Base-by-base conservation (phyloP, 2,797 vertebrate species). In the Parauchenoglanis punctatus region DNA sequence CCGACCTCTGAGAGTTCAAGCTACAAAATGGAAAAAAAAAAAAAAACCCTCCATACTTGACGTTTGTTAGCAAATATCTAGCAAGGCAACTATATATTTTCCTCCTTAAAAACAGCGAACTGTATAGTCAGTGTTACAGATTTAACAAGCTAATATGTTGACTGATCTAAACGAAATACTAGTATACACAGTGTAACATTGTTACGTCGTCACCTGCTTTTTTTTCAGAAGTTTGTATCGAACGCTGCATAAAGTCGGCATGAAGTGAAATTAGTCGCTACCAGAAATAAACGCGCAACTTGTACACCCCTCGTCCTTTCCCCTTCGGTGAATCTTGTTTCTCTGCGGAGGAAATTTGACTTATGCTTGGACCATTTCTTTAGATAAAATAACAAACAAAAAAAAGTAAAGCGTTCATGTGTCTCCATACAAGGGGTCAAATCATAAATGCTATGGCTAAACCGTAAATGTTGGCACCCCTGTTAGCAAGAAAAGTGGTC, bases 401-500 rank as follows among this genome's bases (percentile, higher is more conserved):
- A 49, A 40, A 40, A 40, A 40, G 10, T 49, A 49, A 59, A 61
- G 35, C 12, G 59, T 83, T 78, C 44, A 46, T n/a, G 13, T 28
- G 0, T 49, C 13, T 46, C 8, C 5, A 7, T 15, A 44, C 1
- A n/a, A 63, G 3, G 18, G 58, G 5, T 28, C 40, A 65, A n/a
- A 82, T 49, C 7, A 0, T 6, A 67, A 68, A 23, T 15, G 49
- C 46, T 25, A 31, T 83, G 20, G 18, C 81, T 17, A n/a, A 65
- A 65, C 40, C 7, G 6, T 70, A 56, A 70, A 35, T 68, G 15
- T 83, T 83, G 81, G 46, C 81, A 83, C 81, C 65, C 65, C 65
- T 52, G 44, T 20, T 4, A 20, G 81, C 63, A 52, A 35, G 86
- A 87, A 49, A 73, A 65, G 20, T 63, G 56, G 88, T 86, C 80